Evolutionary conservation across 2,113 vertebrate genomes (phyloP).

Genomic region (Emydocephalus ijimae): DNA sequence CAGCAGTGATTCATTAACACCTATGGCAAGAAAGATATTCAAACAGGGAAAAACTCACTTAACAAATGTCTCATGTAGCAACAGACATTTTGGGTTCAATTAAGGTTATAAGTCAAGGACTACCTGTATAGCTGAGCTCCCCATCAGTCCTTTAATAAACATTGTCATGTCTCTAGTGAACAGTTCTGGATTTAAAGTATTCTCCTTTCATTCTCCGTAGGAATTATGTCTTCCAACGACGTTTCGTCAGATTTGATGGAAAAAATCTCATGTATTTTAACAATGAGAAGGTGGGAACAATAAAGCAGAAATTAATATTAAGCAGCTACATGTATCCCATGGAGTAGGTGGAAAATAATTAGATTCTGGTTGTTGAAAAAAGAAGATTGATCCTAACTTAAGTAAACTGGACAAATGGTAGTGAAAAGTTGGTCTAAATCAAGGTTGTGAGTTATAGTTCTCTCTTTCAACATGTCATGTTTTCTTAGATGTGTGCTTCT

Average conservation of each 20-base stretch:
- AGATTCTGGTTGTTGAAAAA: background rate
- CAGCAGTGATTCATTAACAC: too few species aligned
- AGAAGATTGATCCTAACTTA: background rate
- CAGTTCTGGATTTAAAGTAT: background rate
- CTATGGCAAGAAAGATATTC: too few species aligned
- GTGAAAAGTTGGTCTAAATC: background rate
- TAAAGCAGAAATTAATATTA: background rate
- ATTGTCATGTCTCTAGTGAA: background rate
- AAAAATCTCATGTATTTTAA: slow-evolving; percentile 93
- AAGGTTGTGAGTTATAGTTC: background rate
- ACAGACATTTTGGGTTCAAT: too few species aligned
- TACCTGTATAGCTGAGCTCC: too few species aligned
- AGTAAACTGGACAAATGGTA: background rate
- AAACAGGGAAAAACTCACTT: too few species aligned
- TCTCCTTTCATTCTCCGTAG: slow-evolving; percentile 56
- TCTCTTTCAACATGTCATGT: background rate
- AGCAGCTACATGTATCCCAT: background rate
- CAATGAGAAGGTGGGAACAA: slow-evolving; percentile 84
- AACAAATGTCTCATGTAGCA: too few species aligned
- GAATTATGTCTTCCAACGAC: slow-evolving; percentile 97
- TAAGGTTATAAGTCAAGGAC: too few species aligned
- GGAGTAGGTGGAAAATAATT: background rate
- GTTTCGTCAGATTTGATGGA: slow-evolving; percentile 91
- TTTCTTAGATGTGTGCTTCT: background rate
- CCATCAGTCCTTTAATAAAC: background rate